phyloP scores from a whole-genome alignment of 1,140 invertebrate species.

The Hermetia illucens region DNA sequence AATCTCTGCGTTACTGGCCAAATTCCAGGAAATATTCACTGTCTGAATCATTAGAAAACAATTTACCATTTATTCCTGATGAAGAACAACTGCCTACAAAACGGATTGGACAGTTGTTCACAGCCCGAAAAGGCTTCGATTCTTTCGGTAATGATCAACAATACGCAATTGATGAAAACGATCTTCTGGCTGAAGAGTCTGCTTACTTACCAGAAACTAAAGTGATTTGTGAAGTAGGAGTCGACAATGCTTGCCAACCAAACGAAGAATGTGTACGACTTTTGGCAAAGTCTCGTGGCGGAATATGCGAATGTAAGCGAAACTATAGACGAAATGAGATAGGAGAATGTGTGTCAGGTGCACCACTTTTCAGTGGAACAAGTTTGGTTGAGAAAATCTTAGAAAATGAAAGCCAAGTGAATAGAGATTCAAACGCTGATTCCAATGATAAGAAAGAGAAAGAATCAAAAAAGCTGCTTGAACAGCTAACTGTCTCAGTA shows the following conservation, averaged over 20 bases:
- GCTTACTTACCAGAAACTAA: not conserved
- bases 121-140: not conserved
- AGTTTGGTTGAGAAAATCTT: slow-evolving; percentile 10
- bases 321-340: slow-evolving; percentile 40
- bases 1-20: not conserved
- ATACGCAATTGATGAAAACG: not conserved
- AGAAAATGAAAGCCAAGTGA: slow-evolving; percentile 9
- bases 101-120: too few species aligned
- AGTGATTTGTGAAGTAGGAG: not conserved
- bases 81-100: not conserved
- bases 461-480: slow-evolving; percentile 12
- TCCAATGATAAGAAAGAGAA: slow-evolving; percentile 15
- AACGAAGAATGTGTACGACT: slow-evolving; percentile 48
- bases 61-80: not conserved
- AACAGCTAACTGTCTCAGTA: slow-evolving; percentile 48
- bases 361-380: too few species aligned
- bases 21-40: not conserved
- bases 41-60: too few species aligned
- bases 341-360: slow-evolving; percentile 27
- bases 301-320: slow-evolving; percentile 51
- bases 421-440: too few species aligned
- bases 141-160: not conserved
- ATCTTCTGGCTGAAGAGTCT: slow-evolving; percentile 1
- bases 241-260: slow-evolving; percentile 33
- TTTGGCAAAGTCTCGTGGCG: slow-evolving; percentile 38